Evolutionary conservation across 2,113 vertebrate species (phyloP), one percentile per base, ranked within the genome.

Genomic region (Atlantisia rogersi): DNA sequence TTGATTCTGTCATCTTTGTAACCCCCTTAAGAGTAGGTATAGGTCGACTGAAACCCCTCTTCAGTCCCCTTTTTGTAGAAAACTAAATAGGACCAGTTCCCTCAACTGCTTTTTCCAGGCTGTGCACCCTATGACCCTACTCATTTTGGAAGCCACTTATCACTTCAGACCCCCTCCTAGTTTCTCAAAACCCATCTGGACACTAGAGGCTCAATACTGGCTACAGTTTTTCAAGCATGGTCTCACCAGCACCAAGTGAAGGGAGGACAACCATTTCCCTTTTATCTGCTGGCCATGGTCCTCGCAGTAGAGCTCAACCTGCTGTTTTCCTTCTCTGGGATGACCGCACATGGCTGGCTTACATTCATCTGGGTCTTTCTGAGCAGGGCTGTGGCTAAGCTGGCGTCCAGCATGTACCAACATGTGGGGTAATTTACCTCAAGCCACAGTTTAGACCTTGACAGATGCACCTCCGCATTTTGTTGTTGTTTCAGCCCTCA

Each of bases 271-370:
- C 16, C 0, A 1, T 16, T 44, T 77, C 32, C 64, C 20, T 53
- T 65, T 3, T 22, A 46, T 11, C 59, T 60, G 9, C 44, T 59
- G 46, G 29, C 37, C n/a, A 53, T 2, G 0, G 16, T 42, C 20
- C 20, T 48, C 59, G 59, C 20, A 65, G 13, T 52, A 44, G 7
- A 52, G 37, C 42, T 37, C 48, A 71, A n/a, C n/a, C n/a, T 12
- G 42, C 19, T 22, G 7, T 35, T 9, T 82, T 37, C 48, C 22
- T 76, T 28, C 55, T 69, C 46, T 55, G 24, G 4, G 13, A 24
- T 22, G 25, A 46, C n/a, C 0, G 1, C 42, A 40, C 1, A 1
- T 13, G 35, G 28, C 42, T 53, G 42, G 56, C 44, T 75, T 3
- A 2, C 14, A 31, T 11, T 48, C 29, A 40, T 1, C 42, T 24